Base-by-base conservation (phyloP, 2,113 vertebrate species). In the Osmerus mordax region DNA sequence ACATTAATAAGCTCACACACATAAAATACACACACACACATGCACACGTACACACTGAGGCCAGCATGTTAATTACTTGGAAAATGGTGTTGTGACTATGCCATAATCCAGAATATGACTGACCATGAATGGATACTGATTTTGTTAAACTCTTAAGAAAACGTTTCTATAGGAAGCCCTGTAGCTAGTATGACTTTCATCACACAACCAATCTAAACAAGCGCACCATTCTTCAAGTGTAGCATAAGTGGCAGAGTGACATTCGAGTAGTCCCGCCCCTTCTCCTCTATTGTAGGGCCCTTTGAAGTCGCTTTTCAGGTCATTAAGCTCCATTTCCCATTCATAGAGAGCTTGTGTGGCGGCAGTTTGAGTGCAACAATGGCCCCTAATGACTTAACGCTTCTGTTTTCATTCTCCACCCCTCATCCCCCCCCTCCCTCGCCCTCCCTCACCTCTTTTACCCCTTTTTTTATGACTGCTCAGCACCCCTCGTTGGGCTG, bases 261-360 rank as follows among this genome's bases (percentile, higher is more conserved):
- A 91, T 88, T 88, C 67, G 79, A 89, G 84, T 85, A 85, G 83
- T 76, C 80, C 85, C 79, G 79, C 86, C 86, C 82, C 77, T 67
- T 90, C 85, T 86, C 83, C 85, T 88, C 85, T 76, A 89, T 90
- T 89, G 86, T 89, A 72, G 71, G 64, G 4, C 82, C 86, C 88
- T 91, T 92, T 92, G 91, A 92, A 92, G 90, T 83, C 81, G 70
- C 86, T 87, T 86, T 90, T 89, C 90, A 91, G 90, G 87, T 90
- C 90, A 91, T 92, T 91, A 92, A 90, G 88, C 88, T 86, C 89
- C 81, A 90, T 90, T 92, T 91, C 91, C 90, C 89, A 87, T 92
- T 88, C 89, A 89, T 81, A 83, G 81, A 84, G 84, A 82, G 84
- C 88, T 89, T 90, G 87, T 90, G 88, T 90, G 87, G 88, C 75